phyloP scores from a whole-genome alignment of 2,797 vertebrate species.

The Ficedula albicollis region DNA sequence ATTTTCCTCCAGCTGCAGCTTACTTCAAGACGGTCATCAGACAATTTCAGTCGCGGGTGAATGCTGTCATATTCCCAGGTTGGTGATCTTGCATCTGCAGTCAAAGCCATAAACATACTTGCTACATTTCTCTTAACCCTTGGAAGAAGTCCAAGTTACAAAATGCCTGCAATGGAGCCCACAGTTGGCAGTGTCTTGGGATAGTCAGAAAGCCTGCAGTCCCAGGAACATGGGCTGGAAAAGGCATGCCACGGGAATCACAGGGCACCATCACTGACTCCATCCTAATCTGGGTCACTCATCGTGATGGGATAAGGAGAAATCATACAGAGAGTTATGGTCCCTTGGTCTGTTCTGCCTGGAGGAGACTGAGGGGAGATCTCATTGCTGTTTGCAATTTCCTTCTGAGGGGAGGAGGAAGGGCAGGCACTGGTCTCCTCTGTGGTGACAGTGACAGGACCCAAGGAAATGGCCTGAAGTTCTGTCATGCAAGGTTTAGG shows the following conservation, averaged over 20 bases:
- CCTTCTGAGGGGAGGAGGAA: not conserved
- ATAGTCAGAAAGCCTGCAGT: not conserved
- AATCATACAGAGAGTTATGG: not conserved
- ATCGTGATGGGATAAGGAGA: not conserved
- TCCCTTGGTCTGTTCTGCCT: not conserved
- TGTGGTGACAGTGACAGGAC: not conserved
- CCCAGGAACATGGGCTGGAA: not conserved
- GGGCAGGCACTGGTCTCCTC: not conserved
- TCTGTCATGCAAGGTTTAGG: not conserved
- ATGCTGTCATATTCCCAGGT: constrained; percentile 71
- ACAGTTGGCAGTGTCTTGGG: not conserved
- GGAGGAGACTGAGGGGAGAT: not conserved
- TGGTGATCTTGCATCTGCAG: constrained; percentile 75
- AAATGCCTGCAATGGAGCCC: not conserved
- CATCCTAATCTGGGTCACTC: not conserved
- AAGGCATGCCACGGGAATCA: not conserved
- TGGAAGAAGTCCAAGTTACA: not conserved
- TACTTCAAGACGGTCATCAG: constrained; percentile 57
- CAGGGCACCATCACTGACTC: not conserved
- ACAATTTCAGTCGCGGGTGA: constrained; percentile 71
- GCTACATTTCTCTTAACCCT: not conserved
- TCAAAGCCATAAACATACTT: not conserved
- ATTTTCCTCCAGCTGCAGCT: constrained; percentile 53
- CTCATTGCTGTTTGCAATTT: not conserved
- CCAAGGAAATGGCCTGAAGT: fast-evolving